Evolutionary conservation across 2,888 invertebrate genomes (phyloP).

Genomic region (Himalopsyche anomala): DNA sequence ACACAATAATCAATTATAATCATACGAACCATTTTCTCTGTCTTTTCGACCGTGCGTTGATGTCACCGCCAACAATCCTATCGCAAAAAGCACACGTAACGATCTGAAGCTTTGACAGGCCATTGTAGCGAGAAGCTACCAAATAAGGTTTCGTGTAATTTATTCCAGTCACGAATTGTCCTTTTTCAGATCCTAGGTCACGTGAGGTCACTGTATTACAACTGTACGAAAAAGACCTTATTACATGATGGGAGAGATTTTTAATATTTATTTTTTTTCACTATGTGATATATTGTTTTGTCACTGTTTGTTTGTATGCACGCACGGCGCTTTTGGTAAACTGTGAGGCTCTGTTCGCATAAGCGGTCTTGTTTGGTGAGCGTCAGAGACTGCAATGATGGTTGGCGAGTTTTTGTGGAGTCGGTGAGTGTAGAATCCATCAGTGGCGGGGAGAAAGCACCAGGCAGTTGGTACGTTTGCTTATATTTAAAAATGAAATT

Average conservation of each 20-base stretch:
- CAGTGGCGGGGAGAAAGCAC: slow-evolving; percentile 36
- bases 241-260: background rate
- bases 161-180: slow-evolving; percentile 27
- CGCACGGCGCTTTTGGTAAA: slow-evolving; percentile 34
- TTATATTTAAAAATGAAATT: too few relatives aligned
- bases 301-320: background rate
- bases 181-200: slow-evolving; percentile 35
- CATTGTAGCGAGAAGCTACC: slow-evolving; percentile 48
- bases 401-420: slow-evolving; percentile 31
- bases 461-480: too few relatives aligned
- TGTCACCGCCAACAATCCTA: slow-evolving; percentile 59
- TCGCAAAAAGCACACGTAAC: slow-evolving; percentile 51
- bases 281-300: slow-evolving; percentile 18
- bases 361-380: background rate
- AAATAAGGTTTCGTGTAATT: slow-evolving; percentile 6
- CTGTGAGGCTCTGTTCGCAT: background rate
- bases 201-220: slow-evolving; percentile 3
- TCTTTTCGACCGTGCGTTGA: slow-evolving; percentile 63
- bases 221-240: background rate
- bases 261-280: background rate
- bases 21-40: slow-evolving; percentile 54
- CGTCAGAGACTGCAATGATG: slow-evolving; percentile 19
- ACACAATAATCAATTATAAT: background rate
- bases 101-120: slow-evolving; percentile 39
- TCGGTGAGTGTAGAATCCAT: background rate